Percentiles rank a stretch among this genome's conserved stretches.
phyloP scores from a whole-genome alignment of 2,113 vertebrate genomes.

The Piliocolobus tephrosceles region DNA sequence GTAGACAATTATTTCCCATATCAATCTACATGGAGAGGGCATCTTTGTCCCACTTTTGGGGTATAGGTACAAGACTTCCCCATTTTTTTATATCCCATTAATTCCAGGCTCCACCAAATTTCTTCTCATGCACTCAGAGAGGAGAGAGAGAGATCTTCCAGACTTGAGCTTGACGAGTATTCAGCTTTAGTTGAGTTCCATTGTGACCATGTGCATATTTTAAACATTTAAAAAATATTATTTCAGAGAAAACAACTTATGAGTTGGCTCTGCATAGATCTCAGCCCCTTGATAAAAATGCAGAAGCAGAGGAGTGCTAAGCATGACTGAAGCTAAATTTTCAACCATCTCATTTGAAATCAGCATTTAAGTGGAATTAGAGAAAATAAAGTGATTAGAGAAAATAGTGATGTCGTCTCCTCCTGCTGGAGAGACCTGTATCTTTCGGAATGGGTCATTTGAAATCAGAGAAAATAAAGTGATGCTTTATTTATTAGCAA shows the following conservation, averaged over 20 bases:
- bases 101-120: fast-evolving
- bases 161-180: not conserved
- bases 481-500: not conserved
- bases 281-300: not conserved
- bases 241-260: not conserved
- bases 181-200: not conserved
- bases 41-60: too few relatives aligned
- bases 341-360: not conserved
- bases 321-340: not conserved
- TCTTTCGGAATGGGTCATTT: not conserved
- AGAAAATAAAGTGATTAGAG: not conserved
- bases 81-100: not conserved
- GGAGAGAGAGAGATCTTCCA: not conserved
- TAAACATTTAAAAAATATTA: not conserved
- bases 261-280: not conserved
- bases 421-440: slow-evolving; percentile 2
- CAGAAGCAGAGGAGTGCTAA: not conserved
- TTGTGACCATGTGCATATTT: not conserved
- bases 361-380: not conserved
- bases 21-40: fast-evolving
- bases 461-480: not conserved
- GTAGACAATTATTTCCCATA: not conserved
- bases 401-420: not conserved
- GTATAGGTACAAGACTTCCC: not conserved
- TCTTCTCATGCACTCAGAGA: not conserved